Percentiles rank a stretch among this genome's conserved stretches.
Evolutionary conservation across 2,113 vertebrate genomes (phyloP).

Genomic region (Phalacrocorax pelagicus): DNA sequence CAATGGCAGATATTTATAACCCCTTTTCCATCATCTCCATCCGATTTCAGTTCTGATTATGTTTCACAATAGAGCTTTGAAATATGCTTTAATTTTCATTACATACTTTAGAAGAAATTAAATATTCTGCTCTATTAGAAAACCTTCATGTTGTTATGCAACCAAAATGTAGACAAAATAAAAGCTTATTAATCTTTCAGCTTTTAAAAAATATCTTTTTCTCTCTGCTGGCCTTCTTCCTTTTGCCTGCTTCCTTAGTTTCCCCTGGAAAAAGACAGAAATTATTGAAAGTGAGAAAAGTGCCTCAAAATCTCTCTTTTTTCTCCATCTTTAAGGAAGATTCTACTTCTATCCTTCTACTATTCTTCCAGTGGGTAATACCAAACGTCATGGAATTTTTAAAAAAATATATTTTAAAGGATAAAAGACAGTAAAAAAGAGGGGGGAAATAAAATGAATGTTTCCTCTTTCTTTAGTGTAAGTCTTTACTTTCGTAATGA

Average conservation of each 20-base stretch:
- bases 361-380: not conserved
- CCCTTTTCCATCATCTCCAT: not conserved
- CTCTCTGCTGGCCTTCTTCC: not conserved
- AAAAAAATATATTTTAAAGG: not conserved
- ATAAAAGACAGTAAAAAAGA: not conserved
- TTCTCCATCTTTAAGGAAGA: not conserved
- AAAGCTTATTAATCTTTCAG: not conserved
- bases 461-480: not conserved
- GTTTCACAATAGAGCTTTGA: not conserved
- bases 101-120: not conserved
- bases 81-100: not conserved
- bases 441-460: not conserved
- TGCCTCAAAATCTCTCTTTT: not conserved
- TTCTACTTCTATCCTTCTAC: not conserved
- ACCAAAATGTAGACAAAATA: not conserved
- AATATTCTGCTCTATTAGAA: not conserved
- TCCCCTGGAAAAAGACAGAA: not conserved
- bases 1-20: not conserved
- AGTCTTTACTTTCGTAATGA: not conserved
- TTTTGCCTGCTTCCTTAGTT: not conserved
- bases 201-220: not conserved
- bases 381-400: not conserved
- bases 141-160: not conserved
- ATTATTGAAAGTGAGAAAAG: not conserved
- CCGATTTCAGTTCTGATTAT: not conserved